A percentile compares a stretch with the other conserved stretches of the same genome.
These are phyloP conservation scores for Argyresthia albistria DNA, from an alignment of 2,888 invertebrate genomes.

Conservation along the genomic window DNA sequence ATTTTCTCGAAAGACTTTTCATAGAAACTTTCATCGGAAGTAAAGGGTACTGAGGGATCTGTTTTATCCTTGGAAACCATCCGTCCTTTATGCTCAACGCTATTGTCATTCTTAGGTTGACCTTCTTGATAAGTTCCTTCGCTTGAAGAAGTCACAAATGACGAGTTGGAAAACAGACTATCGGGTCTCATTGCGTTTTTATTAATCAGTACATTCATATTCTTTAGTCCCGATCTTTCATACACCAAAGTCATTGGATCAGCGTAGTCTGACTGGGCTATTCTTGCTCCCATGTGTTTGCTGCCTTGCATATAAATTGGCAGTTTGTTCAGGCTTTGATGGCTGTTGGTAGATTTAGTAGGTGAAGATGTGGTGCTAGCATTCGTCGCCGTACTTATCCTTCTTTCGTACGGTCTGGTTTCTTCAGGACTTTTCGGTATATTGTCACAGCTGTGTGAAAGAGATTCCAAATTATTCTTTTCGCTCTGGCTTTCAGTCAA, in stretches of 20 bases:
- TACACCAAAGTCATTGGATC: conserved; percentile 81
- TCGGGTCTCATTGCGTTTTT: conserved; percentile 69
- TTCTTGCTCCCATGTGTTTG: conserved; percentile 86
- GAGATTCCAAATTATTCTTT: conserved; percentile 45
- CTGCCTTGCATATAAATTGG: conserved; percentile 84
- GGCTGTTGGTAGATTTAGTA: conserved; percentile 46
- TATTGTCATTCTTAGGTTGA: conserved; percentile 17
- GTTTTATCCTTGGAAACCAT: conserved; percentile 17
- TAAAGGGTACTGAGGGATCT: conserved; percentile 21
- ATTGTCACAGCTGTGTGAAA: conserved; percentile 56
- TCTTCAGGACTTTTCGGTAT: conserved; percentile 26
- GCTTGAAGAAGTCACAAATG: conserved; percentile 69
- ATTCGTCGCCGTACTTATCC: conserved; percentile 44
- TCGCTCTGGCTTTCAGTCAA: conserved; percentile 49
- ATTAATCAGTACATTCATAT: conserved; percentile 75
- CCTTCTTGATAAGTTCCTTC: conserved; percentile 59
- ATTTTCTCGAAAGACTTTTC: conserved; percentile 83
- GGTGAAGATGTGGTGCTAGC: conserved; percentile 33
- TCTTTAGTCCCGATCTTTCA: conserved; percentile 57
- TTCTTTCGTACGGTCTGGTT: conserved; percentile 35
- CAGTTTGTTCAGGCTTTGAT: conserved; percentile 56
- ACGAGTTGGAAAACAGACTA: conserved; percentile 71
- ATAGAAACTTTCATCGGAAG: conserved; percentile 79
- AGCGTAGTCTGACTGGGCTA: conserved; percentile 90
- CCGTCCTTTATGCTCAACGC: conserved; percentile 10